Base-by-base conservation (phyloP, 2,888 invertebrate genomes). In the Trypoxylon attenuatum region DNA sequence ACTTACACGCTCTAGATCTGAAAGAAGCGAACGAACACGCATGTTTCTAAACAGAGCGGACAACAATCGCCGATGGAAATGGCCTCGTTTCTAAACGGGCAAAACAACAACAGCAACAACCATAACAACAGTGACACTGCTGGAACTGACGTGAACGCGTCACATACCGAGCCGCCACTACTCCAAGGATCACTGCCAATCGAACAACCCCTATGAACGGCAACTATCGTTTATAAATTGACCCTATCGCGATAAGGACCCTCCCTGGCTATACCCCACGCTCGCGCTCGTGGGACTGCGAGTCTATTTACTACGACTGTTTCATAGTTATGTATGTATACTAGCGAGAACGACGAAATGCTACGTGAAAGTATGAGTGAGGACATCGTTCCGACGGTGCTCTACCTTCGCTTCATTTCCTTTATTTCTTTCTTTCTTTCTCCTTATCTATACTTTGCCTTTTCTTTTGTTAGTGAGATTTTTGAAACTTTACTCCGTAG, bases 21-120 rank as follows among this genome's bases (percentile, higher is more conserved):
- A 85, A 84, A 83, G 84, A 85, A 85, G 85, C 85, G 84, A 85
- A 83, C 85, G 85, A 84, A 87, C 84, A 83, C 83, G 83, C 84
- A 87, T 87, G 83, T 87, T 87, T 87, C 84, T 87, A 79, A 87
- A 85, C 84, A 87, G 87, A 86, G 83, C 84, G 85, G 85, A 74
- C 86, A 86, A 80, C 85, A 85, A 71, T 80, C 85, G 62, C 80
- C 85, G 69, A 85, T 87, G 86, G 87, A 87, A 83, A 87, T 87
- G 87, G 84, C 87, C 56, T 87, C 87, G 76, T 87, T 87, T 81
- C 82, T 85, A 55, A 87, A 87, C 78, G 86, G 87, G 42, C 86
- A 87, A 77, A 87, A 87, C 83, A 87, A 87, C 85, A 87, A 86
- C 77, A 83, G 82, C 78, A 84, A 77, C 77, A 79, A 71, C 76